Base-by-base conservation (phyloP, 2,113 vertebrate species). In the Budorcas taxicolor region DNA sequence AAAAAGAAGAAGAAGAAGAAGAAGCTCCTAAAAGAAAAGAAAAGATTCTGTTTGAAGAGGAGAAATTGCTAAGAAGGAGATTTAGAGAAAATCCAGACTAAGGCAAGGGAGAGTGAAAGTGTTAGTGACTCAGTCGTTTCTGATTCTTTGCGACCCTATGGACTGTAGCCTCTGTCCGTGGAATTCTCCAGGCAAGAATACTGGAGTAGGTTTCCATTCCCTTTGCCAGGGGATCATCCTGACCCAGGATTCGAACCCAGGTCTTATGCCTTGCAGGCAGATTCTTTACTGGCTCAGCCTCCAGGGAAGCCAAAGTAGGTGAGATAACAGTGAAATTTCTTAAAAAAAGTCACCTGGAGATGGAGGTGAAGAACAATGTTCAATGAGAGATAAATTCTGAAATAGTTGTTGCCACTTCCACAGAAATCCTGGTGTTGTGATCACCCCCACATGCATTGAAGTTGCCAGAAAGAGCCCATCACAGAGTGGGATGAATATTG, bases 401-500 rank as follows among this genome's bases (percentile, higher is more conserved):
- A 33, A 99, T 99, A 0, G 98, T 99, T 33, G 98, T 99, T 64
- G 99, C 13, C 98, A 99, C 4, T 99, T 99, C 96, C 58, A 98
- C 7, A 99, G 97, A 81, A 99, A 98, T 90, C 98, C 99, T 52
- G 91, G 98, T 29, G 97, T 99, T 17, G 98, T 99, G 15, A 99
- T 99, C 4, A 98, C 99, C 0, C 96, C 96, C 96, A 19, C 98
- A 99, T 3, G 98, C 99, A 0, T 11, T 99, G 97, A 99, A 85
- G 91, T 98, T 99, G 57, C 99, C 99, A 0, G 99, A 99, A 99
- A 13, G 99, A 99, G 88, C 98, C 99, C 7, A 99, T 99, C 96
- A 99, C 98, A 1, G 95, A 95, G 0, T 90, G 98, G 93, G 99
- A 99, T 10, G 99, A 99, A 40, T 99, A 99, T 97, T 99, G 99